Base-by-base conservation (phyloP, 2,797 vertebrate species). In the Epinephelus awoara region DNA sequence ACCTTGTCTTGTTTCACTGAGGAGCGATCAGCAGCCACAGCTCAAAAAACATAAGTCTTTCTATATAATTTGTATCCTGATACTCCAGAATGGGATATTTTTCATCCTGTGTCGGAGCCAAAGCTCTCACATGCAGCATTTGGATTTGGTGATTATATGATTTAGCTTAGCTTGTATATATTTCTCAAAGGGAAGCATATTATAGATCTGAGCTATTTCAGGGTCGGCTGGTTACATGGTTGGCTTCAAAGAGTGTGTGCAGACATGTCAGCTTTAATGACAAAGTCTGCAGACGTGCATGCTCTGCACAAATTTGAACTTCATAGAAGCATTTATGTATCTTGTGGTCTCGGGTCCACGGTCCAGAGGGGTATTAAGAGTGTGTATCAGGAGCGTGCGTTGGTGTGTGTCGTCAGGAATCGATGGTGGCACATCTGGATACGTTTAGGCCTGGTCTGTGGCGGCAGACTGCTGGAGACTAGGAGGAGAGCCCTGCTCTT, bases 391-490 rank as follows among this genome's bases (percentile, higher is more conserved):
- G 27, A 81, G 72, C 50, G 82, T 79, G 76, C 73, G 79, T 77
- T 19, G 12, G 79, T 81, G 73, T 74, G 80, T 83, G 85, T 88
- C 78, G 70, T 93, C 86, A 88, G 72, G 87, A 90, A 88, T 92
- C 75, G 56, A 91, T 85, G 89, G 88, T 88, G 89, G 89, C 88
- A 94, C 93, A 95, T 95, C 94, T 95, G 93, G 90, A 92, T 91
- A 88, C 61, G 85, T 80, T 95, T 93, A 92, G 89, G 65, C 47
- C 84, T 72, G 87, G 91, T 91, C 87, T 94, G 90, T 89, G 91
- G 89, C 74, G 59, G 90, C 91, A 92, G 93, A 93, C 89, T 90
- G 75, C 84, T 91, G 90, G 89, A 94, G 91, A 94, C 92, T 44
- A 77, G 80, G 82, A 88, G 85, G 83, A 84, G 85, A 90, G 58